Conservation (phyloP, 2,797 vertebrate genomes). For the Chiroxiphia lanceolata region DNA sequence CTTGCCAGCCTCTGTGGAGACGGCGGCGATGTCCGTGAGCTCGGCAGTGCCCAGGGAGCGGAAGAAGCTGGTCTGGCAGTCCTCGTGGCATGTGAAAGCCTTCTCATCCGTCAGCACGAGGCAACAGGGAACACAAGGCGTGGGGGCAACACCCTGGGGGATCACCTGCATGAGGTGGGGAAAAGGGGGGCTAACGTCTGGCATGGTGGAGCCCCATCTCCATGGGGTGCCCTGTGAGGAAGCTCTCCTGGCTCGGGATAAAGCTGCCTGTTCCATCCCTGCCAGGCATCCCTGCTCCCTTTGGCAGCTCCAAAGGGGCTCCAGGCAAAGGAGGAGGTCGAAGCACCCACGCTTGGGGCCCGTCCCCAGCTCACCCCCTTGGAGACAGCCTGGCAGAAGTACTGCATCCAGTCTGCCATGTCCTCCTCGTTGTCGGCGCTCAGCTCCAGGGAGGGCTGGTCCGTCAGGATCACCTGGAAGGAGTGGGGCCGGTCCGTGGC, state of each 20-base stretch:
- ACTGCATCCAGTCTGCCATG: conserved; percentile 97
- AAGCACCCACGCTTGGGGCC: accelerated
- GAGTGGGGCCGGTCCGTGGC: conserved; percentile 90
- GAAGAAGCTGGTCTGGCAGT: conserved; percentile 98
- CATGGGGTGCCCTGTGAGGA: not conserved
- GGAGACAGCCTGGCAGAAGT: conserved; percentile 95
- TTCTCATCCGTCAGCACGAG: conserved; percentile 88
- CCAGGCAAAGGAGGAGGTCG: accelerated
- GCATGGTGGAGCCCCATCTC: not conserved
- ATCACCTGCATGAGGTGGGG: conserved; percentile 78
- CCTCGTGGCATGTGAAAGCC: conserved; percentile 93
- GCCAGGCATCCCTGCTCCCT: not conserved
- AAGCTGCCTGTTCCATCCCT: not conserved
- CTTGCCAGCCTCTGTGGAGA: conserved; percentile 81
- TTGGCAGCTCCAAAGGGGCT: accelerated
- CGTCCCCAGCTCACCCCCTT: conserved; percentile 85
- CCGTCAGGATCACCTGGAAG: conserved; percentile 93
- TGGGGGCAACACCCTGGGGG: conserved; percentile 87
- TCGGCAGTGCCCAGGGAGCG: conserved; percentile 85
- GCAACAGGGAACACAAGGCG: conserved; percentile 92
- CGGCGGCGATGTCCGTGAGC: conserved; percentile 78
- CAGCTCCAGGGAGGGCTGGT: conserved; percentile 90
- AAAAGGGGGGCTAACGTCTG: not conserved
- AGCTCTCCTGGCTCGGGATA: not conserved
- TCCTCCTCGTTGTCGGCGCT: conserved; percentile 89